Evolutionary conservation across 2,888 invertebrate species (phyloP), one percentile per base, ranked within the genome.

Genomic region (Ormyrus rosae): DNA sequence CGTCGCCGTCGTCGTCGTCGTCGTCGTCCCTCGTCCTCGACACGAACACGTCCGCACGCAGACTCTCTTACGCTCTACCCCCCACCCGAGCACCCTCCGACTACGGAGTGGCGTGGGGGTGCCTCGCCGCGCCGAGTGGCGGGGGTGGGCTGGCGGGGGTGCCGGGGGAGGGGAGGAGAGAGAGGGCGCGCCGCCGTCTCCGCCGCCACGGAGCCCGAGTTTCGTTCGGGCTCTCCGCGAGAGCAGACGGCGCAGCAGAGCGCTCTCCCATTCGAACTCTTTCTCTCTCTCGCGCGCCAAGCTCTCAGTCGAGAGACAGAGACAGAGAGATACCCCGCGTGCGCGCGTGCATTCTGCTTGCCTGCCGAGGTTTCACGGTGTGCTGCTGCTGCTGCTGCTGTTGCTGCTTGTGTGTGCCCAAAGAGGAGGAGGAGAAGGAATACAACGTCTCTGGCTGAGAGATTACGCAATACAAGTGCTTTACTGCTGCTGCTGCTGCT

Each of bases 401-500:
- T 2, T 34, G 34, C 34, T 34, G 34, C 34, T 34, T 34, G 34
- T 34, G 34, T 34, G 34, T 90, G 89, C 90, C 90, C 88, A 89
- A 90, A 90, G 90, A 34, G 34, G 34, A 34, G 34, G 34, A 34
- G 34, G 2, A 34, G 34, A 3, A 34, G 34, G 34, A 34, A 34
- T 34, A 34, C 34, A 34, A 34, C 34, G 34, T 34, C 34, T 34
- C 34, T 34, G 34, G 34, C 34, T 34, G 34, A 34, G 34, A 86
- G 88, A 89, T 90, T 90, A 90, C 89, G 90, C 89, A 90, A 90
- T 87, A 56, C 69, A 88, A 87, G 88, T 89, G 90, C 89, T 90
- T 90, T 88, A 89, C 88, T 87, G 85, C 86, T 81, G 82, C 84
- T 58, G 48, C 34, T 34, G 34, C 34, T 34, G 34, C 34, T 34